Evolutionary conservation across 2,888 invertebrate genomes (phyloP).

Genomic region (Melanostoma scalare): DNA sequence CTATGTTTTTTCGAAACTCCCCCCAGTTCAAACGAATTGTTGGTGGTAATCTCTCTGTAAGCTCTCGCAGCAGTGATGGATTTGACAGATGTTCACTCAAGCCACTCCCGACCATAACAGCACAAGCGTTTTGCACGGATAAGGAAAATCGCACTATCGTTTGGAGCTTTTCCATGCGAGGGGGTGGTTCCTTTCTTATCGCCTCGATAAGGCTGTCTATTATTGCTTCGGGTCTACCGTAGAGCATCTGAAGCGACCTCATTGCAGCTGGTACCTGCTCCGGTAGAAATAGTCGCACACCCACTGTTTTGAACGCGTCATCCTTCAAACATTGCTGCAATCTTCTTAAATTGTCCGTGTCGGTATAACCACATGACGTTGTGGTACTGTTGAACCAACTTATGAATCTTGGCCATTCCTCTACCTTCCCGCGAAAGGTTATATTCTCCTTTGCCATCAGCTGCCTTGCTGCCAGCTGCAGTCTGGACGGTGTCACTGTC

Average conservation of each 20-base stretch:
- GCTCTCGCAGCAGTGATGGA: not conserved
- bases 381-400: constrained; percentile 19
- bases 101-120: not conserved
- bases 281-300: not conserved
- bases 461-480: constrained; percentile 16
- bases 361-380: not conserved
- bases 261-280: not conserved
- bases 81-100: not conserved
- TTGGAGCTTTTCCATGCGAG: not conserved
- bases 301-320: not conserved
- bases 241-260: not conserved
- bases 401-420: constrained; percentile 37
- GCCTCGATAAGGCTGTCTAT: not conserved
- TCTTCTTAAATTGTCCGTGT: not conserved
- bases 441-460: constrained; percentile 14
- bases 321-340: not conserved
- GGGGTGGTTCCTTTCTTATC: not conserved
- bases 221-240: not conserved
- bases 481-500: not conserved
- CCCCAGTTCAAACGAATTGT: too few relatives aligned
- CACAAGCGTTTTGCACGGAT: not conserved
- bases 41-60: not conserved
- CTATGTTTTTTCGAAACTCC: too few relatives aligned
- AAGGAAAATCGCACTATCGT: not conserved
- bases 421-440: not conserved